A percentile compares a stretch with the other conserved stretches of the same genome.
Evolutionary conservation across 1,140 invertebrate genomes (phyloP).

Genomic region (Rhagoletis pomonella): DNA sequence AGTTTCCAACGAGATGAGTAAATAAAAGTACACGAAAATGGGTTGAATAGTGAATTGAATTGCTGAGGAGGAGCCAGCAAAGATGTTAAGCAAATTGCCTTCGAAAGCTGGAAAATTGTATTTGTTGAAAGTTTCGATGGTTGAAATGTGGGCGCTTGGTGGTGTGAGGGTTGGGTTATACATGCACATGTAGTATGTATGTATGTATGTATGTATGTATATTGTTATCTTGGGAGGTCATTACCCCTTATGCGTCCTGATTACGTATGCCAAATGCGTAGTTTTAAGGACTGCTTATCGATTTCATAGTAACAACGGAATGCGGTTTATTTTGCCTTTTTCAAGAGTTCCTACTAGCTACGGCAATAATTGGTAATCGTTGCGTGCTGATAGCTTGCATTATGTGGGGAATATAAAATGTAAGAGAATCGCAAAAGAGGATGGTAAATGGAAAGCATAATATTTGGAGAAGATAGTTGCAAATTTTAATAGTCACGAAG

Average conservation of each 20-base stretch:
- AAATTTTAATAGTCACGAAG: background rate
- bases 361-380: background rate
- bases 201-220: background rate
- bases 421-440: background rate
- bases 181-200: no score
- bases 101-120: background rate
- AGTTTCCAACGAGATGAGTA: background rate
- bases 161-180: no score
- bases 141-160: no score
- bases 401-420: background rate
- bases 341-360: background rate
- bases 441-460: background rate
- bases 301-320: background rate
- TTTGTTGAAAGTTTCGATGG: no score
- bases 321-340: background rate
- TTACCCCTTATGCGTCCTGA: background rate
- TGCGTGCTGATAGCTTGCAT: background rate
- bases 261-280: background rate
- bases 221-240: background rate
- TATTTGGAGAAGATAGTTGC: background rate
- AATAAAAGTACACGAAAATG: background rate
- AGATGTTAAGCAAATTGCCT: background rate
- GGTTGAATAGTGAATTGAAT: background rate
- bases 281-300: conserved; percentile 1
- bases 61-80: background rate